Conservation (phyloP, 2,888 invertebrate genomes). For the Osmoderma eremita region DNA sequence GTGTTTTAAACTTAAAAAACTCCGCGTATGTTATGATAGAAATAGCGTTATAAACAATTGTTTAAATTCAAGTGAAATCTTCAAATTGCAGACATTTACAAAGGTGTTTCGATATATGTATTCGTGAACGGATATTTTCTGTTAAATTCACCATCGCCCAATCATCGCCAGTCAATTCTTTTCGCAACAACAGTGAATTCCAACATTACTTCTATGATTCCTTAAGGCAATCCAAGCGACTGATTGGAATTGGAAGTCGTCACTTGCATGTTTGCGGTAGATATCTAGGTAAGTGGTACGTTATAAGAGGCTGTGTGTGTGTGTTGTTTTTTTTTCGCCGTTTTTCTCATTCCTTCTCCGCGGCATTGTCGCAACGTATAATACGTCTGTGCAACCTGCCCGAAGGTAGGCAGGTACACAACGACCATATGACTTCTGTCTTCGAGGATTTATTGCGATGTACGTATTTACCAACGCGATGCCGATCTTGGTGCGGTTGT, state of each 20-base stretch:
- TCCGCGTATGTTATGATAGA: too few species aligned
- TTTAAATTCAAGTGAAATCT: slow-evolving; percentile 30
- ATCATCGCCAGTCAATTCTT: slow-evolving; percentile 2
- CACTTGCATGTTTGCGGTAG: slow-evolving; percentile 23
- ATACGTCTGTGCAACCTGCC: not conserved
- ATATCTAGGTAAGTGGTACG: slow-evolving; percentile 49
- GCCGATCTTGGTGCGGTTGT: slow-evolving; percentile 17
- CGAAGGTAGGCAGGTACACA: not conserved
- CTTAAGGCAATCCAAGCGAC: not conserved
- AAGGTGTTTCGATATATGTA: too few species aligned
- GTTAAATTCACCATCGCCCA: not conserved
- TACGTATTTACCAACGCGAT: not conserved
- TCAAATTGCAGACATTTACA: not conserved
- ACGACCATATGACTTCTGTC: slow-evolving; percentile 24
- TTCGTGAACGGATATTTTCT: slow-evolving; percentile 10
- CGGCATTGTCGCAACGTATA: slow-evolving; percentile 25
- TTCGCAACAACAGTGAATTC: slow-evolving; percentile 7
- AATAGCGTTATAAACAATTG: not conserved
- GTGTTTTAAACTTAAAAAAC: too few species aligned
- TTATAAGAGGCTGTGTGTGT: slow-evolving; percentile 39
- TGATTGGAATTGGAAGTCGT: slow-evolving; percentile 35
- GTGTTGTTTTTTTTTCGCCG: not conserved
- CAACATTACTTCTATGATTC: slow-evolving; percentile 9
- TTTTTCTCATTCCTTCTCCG: slow-evolving; percentile 14
- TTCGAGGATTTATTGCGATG: slow-evolving; percentile 16